phyloP scores from a whole-genome alignment of 2,797 vertebrate genomes.

The Mustela erminea region DNA sequence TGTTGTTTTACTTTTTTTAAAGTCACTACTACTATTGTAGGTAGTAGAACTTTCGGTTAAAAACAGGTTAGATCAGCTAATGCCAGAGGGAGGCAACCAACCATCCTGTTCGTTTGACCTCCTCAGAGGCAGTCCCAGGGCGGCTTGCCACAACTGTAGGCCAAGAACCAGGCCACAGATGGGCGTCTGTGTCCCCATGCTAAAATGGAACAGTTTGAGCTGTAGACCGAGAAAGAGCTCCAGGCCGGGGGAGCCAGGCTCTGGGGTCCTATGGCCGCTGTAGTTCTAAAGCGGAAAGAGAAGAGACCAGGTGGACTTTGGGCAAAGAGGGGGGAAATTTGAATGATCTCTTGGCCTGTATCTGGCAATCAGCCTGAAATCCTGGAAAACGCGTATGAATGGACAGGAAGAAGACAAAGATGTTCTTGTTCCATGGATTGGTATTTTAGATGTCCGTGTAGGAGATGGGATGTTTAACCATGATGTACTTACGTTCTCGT shows the following conservation, averaged over 20 bases:
- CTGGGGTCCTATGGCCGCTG: constrained; percentile 86
- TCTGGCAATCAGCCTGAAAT: constrained; percentile 86
- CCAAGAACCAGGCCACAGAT: constrained; percentile 92
- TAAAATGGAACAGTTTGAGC: constrained; percentile 92
- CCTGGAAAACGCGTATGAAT: constrained; percentile 80
- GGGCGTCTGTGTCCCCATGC: constrained; percentile 93
- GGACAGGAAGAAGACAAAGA: constrained; percentile 70
- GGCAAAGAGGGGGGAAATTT: constrained; percentile 84
- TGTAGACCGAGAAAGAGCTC: constrained; percentile 93
- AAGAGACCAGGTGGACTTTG: constrained; percentile 81
- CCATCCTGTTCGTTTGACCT: not conserved
- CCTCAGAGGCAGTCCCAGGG: constrained; percentile 88
- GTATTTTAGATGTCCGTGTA: not conserved
- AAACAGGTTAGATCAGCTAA: not conserved
- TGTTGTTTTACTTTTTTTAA: not conserved
- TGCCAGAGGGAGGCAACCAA: not conserved
- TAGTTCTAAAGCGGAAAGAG: constrained; percentile 83
- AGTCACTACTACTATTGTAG: not conserved
- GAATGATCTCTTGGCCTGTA: constrained; percentile 74
- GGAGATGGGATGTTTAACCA: constrained; percentile 65
- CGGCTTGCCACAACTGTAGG: constrained; percentile 93
- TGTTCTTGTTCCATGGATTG: fast-evolving
- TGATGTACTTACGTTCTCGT: not conserved
- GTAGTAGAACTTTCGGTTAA: not conserved
- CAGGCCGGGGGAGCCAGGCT: constrained; percentile 92